A percentile compares a stretch with the other conserved stretches of the same genome.
Evolutionary conservation across 2,888 invertebrate species (phyloP).

Genomic region (Latheticus oryzae): DNA sequence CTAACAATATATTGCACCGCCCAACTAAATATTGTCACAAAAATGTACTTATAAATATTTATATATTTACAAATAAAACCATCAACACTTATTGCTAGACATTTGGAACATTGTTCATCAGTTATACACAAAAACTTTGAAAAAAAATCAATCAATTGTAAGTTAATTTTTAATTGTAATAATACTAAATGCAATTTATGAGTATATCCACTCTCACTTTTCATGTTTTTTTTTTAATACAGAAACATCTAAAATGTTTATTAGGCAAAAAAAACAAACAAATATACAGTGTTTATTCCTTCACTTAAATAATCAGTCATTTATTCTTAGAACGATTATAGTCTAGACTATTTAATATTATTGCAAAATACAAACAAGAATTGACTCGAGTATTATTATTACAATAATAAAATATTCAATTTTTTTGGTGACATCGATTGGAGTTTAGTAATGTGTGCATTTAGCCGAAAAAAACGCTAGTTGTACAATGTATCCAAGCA

Average conservation of each 20-base stretch:
- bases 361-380: conserved; percentile 33
- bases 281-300: conserved; percentile 14
- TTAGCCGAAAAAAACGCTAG: too few species aligned
- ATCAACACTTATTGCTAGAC: conserved; percentile 51
- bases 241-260: conserved; percentile 42
- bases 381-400: conserved; percentile 32
- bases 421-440: conserved; percentile 1
- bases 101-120: conserved; percentile 40
- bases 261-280: conserved; percentile 37
- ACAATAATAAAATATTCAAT: conserved; percentile 18
- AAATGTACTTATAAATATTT: conserved; percentile 47
- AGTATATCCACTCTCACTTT: conserved; percentile 39
- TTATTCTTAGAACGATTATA: conserved; percentile 33
- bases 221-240: conserved; percentile 6
- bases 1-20: conserved; percentile 28
- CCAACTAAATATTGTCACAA: conserved; percentile 33
- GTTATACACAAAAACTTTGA: conserved; percentile 29
- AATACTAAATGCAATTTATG: conserved; percentile 28
- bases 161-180: conserved; percentile 18
- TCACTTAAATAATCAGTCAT: conserved; percentile 37
- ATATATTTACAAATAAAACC: conserved; percentile 46
- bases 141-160: conserved; percentile 13
- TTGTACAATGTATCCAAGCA: too few species aligned
- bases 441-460: too few species aligned
- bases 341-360: too few species aligned